Base-by-base conservation (phyloP, 2,113 vertebrate species). In the Micromys minutus region DNA sequence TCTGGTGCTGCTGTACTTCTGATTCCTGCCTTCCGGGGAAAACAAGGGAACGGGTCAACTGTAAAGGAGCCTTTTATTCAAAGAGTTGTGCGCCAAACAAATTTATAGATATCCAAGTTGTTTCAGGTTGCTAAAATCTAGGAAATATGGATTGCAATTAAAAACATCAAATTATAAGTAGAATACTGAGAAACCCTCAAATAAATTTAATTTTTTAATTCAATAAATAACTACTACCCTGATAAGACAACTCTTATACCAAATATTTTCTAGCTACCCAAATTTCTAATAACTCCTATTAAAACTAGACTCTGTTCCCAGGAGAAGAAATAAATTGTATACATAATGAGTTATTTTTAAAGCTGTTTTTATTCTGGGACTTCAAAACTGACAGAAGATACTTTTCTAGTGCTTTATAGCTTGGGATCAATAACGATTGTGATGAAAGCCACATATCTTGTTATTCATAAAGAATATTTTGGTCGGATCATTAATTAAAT, bases 401-500 rank as follows among this genome's bases (percentile, higher is more conserved):
- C 4, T 94, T 95, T 91, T 86, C 91, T 79, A 84, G 45, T 59
- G 36, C 15, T 88, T 31, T 92, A 5, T 81, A 91, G 79, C 31
- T 88, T 94, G 50, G 16, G 36, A 75, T 17, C 65, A 69, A 83
- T 61, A 93, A 87, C 72, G 8, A 89, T 24, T 80, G 75, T 85
- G 59, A 94, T 59, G 93, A 94, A 96, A 81, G 83, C 67, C 69
- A 95, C 12, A 90, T 34, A 71, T 84, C 26, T 80, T 94, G 85
- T 81, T 96, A 88, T 85, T 95, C 67, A 94, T 86, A 89, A 92
- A 52, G 9, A 86, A 76, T 74, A 81, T 81, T 95, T 86, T 83
- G 59, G 17, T 94, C 22, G 47, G 88, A 81, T 77, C 77, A 24
- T 59, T 97, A 90, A 91, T 88, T 93, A 96, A 96, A 89, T 91